phyloP scores from a whole-genome alignment of 2,113 vertebrate species.

The Sminthopsis crassicaudata region DNA sequence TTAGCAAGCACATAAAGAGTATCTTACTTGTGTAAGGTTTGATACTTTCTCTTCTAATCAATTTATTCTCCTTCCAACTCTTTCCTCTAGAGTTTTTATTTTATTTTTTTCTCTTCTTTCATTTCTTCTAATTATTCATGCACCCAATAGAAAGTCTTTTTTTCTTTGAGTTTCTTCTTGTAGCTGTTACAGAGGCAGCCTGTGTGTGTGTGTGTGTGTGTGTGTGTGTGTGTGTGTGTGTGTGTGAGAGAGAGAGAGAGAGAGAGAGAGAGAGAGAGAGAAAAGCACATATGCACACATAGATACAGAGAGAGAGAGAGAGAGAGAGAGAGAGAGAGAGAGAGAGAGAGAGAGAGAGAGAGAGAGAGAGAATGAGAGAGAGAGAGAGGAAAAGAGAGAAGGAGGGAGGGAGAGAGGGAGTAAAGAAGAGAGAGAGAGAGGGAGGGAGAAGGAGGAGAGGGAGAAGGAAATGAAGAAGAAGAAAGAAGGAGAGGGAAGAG shows the following conservation, averaged over 20 bases:
- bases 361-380: neutral
- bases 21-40: neutral
- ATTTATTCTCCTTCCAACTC: neutral
- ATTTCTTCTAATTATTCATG: neutral
- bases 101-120: neutral
- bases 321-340: neutral
- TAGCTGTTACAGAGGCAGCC: neutral
- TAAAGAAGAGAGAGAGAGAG: neutral
- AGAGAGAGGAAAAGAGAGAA: neutral
- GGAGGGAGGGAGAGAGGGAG: neutral
- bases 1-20: neutral
- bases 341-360: too few relatives aligned
- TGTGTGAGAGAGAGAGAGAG: neutral
- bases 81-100: neutral
- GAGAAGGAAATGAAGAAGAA: too few relatives aligned
- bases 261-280: neutral
- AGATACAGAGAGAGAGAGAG: too few relatives aligned
- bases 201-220: neutral
- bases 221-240: neutral
- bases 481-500: too few relatives aligned
- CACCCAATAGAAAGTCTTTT: neutral
- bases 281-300: too few relatives aligned
- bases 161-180: neutral
- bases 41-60: neutral
- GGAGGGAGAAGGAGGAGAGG: too few relatives aligned